Evolutionary conservation across 2,888 invertebrate species (phyloP), one percentile per base, ranked within the genome.

Genomic region (Fragum whitleyi): DNA sequence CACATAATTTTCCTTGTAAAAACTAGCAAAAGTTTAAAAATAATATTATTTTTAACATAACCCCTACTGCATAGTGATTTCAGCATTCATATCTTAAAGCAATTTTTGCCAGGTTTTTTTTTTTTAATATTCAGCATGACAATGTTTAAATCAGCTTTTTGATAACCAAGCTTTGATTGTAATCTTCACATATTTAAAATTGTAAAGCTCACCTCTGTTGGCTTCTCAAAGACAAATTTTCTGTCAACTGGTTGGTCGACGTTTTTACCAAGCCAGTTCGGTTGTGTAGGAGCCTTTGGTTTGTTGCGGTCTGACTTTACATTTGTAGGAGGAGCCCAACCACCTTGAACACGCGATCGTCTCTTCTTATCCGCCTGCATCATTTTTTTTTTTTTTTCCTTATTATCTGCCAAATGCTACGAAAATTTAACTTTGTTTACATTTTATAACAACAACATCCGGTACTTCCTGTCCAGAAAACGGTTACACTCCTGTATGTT

Each of bases 261-360:
- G 74, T 87, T 90, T 86, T 90, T 91, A 6, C 87, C 91, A 28
- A 88, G 55, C 90, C 91, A 92, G 7, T 81, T 85, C 29, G 90
- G 91, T 32, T 77, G 77, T 6, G 68, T 61, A 11, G 80, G 77
- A 26, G 85, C 77, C 72, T 85, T 87, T 2, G 88, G 83, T 76
- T 89, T 91, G 73, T 88, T 83, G 47, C 80, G 81, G 73, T 91
- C 90, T 23, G 91, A 90, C 68, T 88, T 83, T 3, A 85, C 85
- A 72, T 86, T 88, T 51, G 83, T 57, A 3, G 89, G 87, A 1
- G 88, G 86, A 11, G 91, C 90, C 92, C 92, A 91, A 6, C 91
- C 92, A n/a, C 92, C 92, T 80, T 92, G 92, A 0, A 92, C 90
- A n/a, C 92, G 81, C 0, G 90, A 83, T 39, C 87, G 79, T 70